phyloP scores from a whole-genome alignment of 2,888 invertebrate genomes.

The Dimorphilus gyrociliatus region DNA sequence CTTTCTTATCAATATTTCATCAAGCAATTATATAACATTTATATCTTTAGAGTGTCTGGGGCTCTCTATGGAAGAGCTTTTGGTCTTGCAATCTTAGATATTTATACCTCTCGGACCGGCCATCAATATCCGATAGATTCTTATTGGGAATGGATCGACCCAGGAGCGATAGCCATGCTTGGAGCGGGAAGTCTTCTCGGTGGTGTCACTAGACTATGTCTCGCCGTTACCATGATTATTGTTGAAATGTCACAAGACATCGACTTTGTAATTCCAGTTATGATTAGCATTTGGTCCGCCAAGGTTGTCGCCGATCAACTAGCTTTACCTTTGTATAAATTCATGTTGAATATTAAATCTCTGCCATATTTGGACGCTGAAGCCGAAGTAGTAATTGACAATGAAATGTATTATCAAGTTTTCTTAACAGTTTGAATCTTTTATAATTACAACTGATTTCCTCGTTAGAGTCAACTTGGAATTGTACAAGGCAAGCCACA shows the following conservation, averaged over 20 bases:
- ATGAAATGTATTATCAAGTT: conserved; percentile 9
- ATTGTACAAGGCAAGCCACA: conserved; percentile 18
- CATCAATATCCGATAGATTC: conserved; percentile 1
- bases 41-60: conserved; percentile 8
- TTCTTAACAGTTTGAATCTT: too few relatives aligned
- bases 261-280: conserved; percentile 10
- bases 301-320: conserved; percentile 12
- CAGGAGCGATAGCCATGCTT: conserved; percentile 12
- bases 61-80: conserved; percentile 10
- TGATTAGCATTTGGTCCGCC: conserved; percentile 11
- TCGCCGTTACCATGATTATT: conserved; percentile 13
- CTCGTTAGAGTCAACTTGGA: conserved; percentile 21
- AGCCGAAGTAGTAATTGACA: conserved; percentile 9
- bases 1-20: neutral
- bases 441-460: too few relatives aligned
- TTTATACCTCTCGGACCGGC: conserved; percentile 6
- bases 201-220: conserved; percentile 11
- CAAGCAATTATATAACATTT: neutral
- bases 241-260: conserved; percentile 14
- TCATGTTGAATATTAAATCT: conserved; percentile 11
- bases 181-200: conserved; percentile 13
- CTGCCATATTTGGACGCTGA: conserved; percentile 13
- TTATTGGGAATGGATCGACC: conserved; percentile 13
- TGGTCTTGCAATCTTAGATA: conserved; percentile 8
- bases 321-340: conserved; percentile 12